Conservation (phyloP, 1,140 invertebrate genomes). For the Temnothorax longispinosus region DNA sequence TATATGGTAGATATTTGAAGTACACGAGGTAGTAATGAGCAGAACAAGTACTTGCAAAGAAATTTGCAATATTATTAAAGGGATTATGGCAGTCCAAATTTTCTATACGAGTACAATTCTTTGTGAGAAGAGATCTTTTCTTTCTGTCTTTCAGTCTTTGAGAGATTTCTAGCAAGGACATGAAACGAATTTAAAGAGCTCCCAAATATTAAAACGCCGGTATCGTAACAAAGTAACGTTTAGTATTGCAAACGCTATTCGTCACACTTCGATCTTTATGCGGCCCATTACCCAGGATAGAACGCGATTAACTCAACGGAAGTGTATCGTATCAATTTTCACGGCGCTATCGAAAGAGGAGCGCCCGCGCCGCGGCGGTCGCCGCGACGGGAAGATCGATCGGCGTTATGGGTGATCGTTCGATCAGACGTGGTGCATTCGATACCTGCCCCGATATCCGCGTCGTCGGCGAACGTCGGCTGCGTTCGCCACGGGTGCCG, state of each 20-base stretch:
- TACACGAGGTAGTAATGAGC: not conserved
- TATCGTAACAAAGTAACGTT: not conserved
- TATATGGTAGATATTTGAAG: not conserved
- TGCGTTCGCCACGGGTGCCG: slow-evolving; percentile 66
- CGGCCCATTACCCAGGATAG: not conserved
- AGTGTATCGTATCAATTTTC: slow-evolving; percentile 53
- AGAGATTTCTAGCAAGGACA: no score
- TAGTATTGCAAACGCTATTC: not conserved
- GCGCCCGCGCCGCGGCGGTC: slow-evolving; percentile 24
- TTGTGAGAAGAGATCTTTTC: not conserved
- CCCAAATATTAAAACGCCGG: not conserved
- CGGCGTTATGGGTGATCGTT: slow-evolving; percentile 36
- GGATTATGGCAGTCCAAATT: not conserved
- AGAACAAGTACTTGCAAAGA: not conserved
- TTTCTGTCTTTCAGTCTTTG: not conserved
- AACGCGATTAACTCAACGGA: slow-evolving; percentile 42
- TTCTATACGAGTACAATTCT: not conserved
- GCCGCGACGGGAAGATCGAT: slow-evolving; percentile 57
- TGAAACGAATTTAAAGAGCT: not conserved
- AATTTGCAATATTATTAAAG: not conserved
- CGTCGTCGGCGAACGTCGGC: slow-evolving; percentile 58
- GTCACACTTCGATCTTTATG: slow-evolving; percentile 16
- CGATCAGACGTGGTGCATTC: slow-evolving; percentile 49
- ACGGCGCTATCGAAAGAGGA: slow-evolving; percentile 48
- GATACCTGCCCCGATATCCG: slow-evolving; percentile 57